Base-by-base conservation (phyloP, 2,888 invertebrate genomes). In the Pollenia labialis region DNA sequence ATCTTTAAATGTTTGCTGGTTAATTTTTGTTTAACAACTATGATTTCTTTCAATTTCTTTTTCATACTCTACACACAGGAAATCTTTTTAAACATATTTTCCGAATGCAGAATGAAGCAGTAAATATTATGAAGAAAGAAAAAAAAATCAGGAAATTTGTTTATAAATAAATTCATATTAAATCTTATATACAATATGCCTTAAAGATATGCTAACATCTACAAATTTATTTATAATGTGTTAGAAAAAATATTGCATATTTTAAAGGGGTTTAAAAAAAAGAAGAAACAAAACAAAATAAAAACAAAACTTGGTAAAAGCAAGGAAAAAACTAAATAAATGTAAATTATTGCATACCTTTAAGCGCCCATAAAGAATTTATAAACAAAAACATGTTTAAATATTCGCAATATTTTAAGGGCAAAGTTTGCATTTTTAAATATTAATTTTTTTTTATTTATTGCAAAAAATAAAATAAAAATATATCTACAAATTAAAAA, bases 191-290 rank as follows among this genome's bases (percentile, higher is more conserved):
- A 80, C 64, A 80, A 71, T 32, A 66, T 58, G 82, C 86, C 86
- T 80, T 71, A 66, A 77, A 83, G 86, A 83, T 83, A 76, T 86
- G 75, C 82, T 82, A 80, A 82, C 82, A 66, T 80, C 12, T 86
- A 69, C 52, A 56, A 74, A 69, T 62, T 86, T 82, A 79, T 79
- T 74, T 82, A 75, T 54, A 82, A 81, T 79, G 68, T 85, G 79
- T 81, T 82, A 50, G 62, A 75, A 32, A 32, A 23, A 44, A 75
- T 79, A 52, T 75, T 64, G 86, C 80, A 86, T 75, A 80, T 11
- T 83, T 75, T 56, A 44, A 46, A 77, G 68, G 16, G 56, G n/a
- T 12, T 72, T 54, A 60, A 44, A 42, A 3, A 58, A 14, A 16
- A 7, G 11, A 23, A 42, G 60, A 14, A 14, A 40, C 68, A 18